phyloP scores from a whole-genome alignment of 2,797 vertebrate species.

The Tokudaia muenninki region DNA sequence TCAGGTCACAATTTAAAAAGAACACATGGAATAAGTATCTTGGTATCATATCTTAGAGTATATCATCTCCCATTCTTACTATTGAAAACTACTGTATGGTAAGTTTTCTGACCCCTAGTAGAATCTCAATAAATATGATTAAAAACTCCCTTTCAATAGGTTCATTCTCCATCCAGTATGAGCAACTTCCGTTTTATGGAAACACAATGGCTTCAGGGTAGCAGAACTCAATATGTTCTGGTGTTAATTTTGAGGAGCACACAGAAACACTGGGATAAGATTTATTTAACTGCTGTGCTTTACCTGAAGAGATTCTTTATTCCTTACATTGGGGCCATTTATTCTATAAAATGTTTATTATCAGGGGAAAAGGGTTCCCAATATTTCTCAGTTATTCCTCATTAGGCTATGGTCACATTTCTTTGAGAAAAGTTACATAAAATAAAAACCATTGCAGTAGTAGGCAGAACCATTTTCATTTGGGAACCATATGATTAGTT shows the following conservation, averaged over 20 bases:
- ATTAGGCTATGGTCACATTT: constrained; percentile 57
- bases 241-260: not conserved
- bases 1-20: not conserved
- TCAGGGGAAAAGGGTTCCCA: constrained; percentile 36
- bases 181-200: not conserved
- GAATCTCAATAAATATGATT: constrained; percentile 4
- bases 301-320: not conserved
- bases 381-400: constrained; percentile 61
- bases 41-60: not conserved
- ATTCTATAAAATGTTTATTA: constrained; percentile 62
- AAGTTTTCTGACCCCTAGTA: not conserved
- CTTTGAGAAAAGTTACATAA: constrained; percentile 60
- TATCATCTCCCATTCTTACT: not conserved
- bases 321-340: not conserved
- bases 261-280: not conserved
- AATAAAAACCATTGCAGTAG: constrained; percentile 45
- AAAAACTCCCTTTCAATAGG: constrained; percentile 13
- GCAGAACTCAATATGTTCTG: not conserved
- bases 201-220: not conserved
- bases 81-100: not conserved
- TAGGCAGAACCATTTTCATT: constrained; percentile 48
- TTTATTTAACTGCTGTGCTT: not conserved
- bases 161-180: not conserved
- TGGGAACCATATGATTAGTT: constrained; percentile 57
- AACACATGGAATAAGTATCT: not conserved